phyloP scores from a whole-genome alignment of 2,888 invertebrate species.

The Cheilosia soror region DNA sequence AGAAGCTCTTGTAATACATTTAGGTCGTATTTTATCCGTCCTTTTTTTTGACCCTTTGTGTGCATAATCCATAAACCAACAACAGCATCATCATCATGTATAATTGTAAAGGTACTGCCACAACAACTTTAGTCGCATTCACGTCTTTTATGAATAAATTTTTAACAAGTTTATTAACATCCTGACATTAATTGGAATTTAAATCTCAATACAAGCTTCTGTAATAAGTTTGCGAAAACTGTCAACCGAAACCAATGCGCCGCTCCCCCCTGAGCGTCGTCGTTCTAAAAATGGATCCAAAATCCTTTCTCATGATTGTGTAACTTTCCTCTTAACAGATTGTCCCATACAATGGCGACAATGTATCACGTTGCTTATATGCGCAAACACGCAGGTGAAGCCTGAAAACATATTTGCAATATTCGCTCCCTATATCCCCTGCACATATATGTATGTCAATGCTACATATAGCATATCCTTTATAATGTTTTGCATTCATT shows the following conservation, averaged over 20 bases:
- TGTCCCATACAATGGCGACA: conserved; percentile 23
- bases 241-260: conserved; percentile 10
- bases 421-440: conserved; percentile 17
- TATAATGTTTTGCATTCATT: conserved; percentile 49
- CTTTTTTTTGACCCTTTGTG: too few relatives aligned
- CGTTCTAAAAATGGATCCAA: neutral
- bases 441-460: neutral
- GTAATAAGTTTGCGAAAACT: neutral
- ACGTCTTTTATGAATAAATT: too few relatives aligned
- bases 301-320: conserved; percentile 36
- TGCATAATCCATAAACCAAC: too few relatives aligned
- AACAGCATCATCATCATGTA: too few relatives aligned
- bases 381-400: neutral
- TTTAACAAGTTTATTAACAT: too few relatives aligned
- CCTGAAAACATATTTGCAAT: conserved; percentile 12
- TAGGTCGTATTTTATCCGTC: too few relatives aligned
- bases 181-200: too few relatives aligned
- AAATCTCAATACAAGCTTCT: too few relatives aligned
- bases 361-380: neutral
- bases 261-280: neutral
- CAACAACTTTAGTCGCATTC: too few relatives aligned
- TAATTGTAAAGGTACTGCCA: too few relatives aligned
- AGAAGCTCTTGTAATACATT: too few relatives aligned
- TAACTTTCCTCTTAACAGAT: conserved; percentile 49
- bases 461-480: conserved; percentile 32